Evolutionary conservation across 2,888 invertebrate genomes (phyloP), one percentile per base, ranked within the genome.

Genomic region (Xanthorhoe designata): DNA sequence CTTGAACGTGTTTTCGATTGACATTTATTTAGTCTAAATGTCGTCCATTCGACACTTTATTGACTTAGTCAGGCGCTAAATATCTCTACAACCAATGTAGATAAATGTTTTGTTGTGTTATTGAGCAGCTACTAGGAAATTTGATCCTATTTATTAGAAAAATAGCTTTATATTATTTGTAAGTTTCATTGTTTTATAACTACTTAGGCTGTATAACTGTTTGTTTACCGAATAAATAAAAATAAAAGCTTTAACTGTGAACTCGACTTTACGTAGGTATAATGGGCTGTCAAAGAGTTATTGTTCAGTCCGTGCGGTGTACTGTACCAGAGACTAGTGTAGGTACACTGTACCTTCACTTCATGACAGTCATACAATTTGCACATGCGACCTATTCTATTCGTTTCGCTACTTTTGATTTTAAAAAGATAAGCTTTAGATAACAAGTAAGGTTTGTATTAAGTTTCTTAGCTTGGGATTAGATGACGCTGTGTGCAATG

Each of bases 331-430:
- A n/a, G n/a, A n/a, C n/a, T n/a, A n/a, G n/a, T n/a, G n/a, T n/a
- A n/a, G n/a, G n/a, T n/a, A n/a, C n/a, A n/a, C n/a, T n/a, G 54
- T 9, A 38, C 51, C 51, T 54, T 61, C 50, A 61, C 51, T 61
- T 72, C 69, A 68, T 71, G 69, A 72, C 72, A 45, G 45, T 45
- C 55, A 38, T 53, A 66, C 60, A 42, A 65, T 63, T 69, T 60
- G 35, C 55, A 5, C 49, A 38, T 55, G 60, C 13, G 51, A 50
- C 3, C 13, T 51, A 51, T 13, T 42, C 13, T 24, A 24, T 13
- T 51, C 49, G 51, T 24, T 19, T 51, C 47, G 17, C 47, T 47
- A 47, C 47, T 47, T 47, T 6, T 17, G 15, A 47, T 47, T 47
- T 47, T 9, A 35, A 42, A 13, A 13, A 42, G 38, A 42, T 42